A percentile compares a stretch with the other conserved stretches of the same genome.
Evolutionary conservation across 2,797 vertebrate genomes (phyloP).

Genomic region (Enteromius thamalakanensis): DNA sequence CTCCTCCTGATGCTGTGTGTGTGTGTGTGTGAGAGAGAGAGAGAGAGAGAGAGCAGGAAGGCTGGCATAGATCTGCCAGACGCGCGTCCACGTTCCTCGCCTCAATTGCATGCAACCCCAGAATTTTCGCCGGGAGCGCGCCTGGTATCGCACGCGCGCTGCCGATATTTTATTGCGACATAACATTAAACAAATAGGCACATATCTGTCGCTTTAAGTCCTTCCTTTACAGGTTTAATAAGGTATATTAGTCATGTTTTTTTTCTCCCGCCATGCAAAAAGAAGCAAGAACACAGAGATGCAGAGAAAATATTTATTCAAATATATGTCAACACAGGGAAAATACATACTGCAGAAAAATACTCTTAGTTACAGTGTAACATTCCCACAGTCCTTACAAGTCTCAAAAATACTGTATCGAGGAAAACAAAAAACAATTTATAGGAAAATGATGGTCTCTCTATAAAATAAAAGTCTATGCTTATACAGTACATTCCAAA

Average conservation of each 20-base stretch:
- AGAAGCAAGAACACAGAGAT: neutral
- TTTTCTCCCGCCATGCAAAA: neutral
- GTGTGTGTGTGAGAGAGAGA: too few relatives aligned
- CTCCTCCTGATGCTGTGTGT: slow-evolving; percentile 57
- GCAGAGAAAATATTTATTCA: slow-evolving; percentile 69
- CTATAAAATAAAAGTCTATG: slow-evolving; percentile 46
- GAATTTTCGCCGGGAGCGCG: slow-evolving; percentile 58
- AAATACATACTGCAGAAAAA: slow-evolving; percentile 54
- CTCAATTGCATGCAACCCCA: slow-evolving; percentile 59
- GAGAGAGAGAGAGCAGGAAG: slow-evolving; percentile 35
- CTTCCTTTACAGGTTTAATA: neutral
- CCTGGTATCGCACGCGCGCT: slow-evolving; percentile 62
- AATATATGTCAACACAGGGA: slow-evolving; percentile 66
- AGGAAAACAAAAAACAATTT: slow-evolving; percentile 57
- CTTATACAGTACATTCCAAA: slow-evolving; percentile 64
- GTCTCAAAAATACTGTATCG: slow-evolving; percentile 47
- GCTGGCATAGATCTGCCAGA: slow-evolving; percentile 43
- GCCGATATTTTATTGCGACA: slow-evolving; percentile 70
- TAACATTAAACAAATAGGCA: slow-evolving; percentile 43
- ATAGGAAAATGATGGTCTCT: slow-evolving; percentile 55
- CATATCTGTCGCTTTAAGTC: neutral
- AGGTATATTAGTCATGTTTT: neutral
- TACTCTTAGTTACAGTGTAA: slow-evolving; percentile 43
- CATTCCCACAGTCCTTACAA: slow-evolving; percentile 35
- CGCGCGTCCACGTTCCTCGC: slow-evolving; percentile 62